These are phyloP conservation scores for Trichonephila clavata DNA, from an alignment of 1,140 invertebrate species.

Conservation along the genomic window DNA sequence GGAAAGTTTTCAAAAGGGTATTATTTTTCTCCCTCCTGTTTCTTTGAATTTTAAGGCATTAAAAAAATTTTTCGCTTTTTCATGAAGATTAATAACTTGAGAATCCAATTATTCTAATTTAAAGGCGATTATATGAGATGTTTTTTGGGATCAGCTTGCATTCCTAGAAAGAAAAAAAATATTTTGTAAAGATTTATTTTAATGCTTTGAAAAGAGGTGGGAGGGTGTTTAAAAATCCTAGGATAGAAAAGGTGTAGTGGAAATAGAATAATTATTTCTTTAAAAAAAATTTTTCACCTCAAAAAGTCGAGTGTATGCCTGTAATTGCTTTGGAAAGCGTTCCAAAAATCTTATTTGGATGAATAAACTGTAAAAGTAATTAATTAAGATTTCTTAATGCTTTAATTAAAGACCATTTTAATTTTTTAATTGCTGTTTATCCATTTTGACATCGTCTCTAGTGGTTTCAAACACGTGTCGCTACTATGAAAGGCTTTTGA, in stretches of 20 bases:
- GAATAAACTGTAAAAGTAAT: neutral
- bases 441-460: neutral
- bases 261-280: neutral
- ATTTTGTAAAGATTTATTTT: neutral
- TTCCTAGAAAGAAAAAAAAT: neutral
- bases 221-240: neutral
- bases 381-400: neutral
- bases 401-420: neutral
- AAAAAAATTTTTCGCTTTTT: neutral
- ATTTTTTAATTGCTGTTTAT: neutral
- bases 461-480: neutral
- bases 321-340: neutral
- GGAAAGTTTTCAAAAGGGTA: neutral
- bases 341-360: neutral
- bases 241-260: neutral
- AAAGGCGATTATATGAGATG: neutral
- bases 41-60: neutral
- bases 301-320: neutral
- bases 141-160: neutral
- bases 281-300: neutral
- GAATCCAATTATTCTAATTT: conserved; percentile 42
- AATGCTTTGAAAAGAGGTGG: neutral
- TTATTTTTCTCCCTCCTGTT: neutral
- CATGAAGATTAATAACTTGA: neutral
- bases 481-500: no score